Evolutionary conservation across 2,797 vertebrate genomes (phyloP), one percentile per base, ranked within the genome.

Genomic region (Rhynchotus rufescens): DNA sequence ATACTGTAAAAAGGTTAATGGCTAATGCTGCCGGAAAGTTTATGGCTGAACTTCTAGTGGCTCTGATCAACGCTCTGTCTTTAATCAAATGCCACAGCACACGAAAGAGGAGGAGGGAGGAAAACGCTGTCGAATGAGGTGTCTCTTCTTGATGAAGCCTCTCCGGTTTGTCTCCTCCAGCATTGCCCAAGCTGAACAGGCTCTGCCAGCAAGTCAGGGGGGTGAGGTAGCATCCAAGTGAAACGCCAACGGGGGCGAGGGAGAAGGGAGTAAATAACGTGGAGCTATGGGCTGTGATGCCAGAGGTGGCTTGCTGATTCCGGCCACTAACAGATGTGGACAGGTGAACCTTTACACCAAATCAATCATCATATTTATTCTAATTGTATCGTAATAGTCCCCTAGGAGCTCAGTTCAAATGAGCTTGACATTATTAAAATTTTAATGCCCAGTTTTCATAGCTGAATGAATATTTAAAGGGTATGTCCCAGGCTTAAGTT

Each of bases 391-490:
- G 56, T 98, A 98, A 98, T 98, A 96, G 97, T 98, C 98, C 98
- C 97, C 94, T 95, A 97, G 97, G 98, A 98, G 94, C 94, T 97
- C 94, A 93, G 98, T 98, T 98, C 98, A 98, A 98, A 98, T 97
- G 98, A 98, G 98, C 97, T 98, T 98, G 98, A 98, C 98, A 98
- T 98, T 98, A 98, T 98, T 98, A 98, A 98, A 98, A 98, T 98
- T 98, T 98, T 98, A 98, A 98, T 98, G 98, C 97, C 97, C 97
- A 97, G 98, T 98, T 98, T 98, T 98, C 98, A 98, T 98, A 98
- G 98, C 97, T 98, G 98, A 98, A 98, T 98, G 98, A 98, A 98
- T 98, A 98, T 98, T 98, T 98, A 98, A 98, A 98, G 97, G 97
- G 97, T 98, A 97, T 97, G 97, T 98, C 97, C 98, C 97, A 97